Conservation (phyloP, 2,113 vertebrate genomes). For the Dermatemys mawii region DNA sequence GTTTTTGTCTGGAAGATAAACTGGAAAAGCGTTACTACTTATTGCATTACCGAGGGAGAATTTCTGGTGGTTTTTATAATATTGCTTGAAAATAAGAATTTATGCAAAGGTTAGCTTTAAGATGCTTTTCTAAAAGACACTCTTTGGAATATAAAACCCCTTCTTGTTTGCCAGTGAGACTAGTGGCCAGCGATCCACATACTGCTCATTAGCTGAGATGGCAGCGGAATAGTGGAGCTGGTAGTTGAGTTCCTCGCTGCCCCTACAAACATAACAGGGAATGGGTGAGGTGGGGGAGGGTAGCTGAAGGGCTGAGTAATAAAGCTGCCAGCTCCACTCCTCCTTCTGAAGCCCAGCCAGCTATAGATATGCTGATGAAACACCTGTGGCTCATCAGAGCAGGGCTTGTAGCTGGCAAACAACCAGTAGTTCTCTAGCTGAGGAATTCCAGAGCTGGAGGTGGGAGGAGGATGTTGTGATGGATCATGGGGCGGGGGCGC, state of each 20-base stretch:
- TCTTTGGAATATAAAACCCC: neutral
- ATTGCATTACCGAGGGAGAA: neutral
- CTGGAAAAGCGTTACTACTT: slow-evolving; percentile 21
- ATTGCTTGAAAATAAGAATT: neutral
- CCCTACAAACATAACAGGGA: neutral
- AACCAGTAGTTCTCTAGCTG: neutral
- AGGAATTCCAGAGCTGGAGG: neutral
- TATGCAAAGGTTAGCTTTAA: neutral
- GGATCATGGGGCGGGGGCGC: neutral
- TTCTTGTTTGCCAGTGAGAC: slow-evolving; percentile 37
- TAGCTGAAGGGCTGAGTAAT: neutral
- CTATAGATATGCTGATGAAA: neutral
- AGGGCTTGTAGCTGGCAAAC: neutral
- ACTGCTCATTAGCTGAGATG: slow-evolving; percentile 49
- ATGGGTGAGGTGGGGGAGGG: neutral
- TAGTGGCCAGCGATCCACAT: neutral
- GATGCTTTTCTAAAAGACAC: slow-evolving; percentile 39
- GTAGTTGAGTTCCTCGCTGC: neutral
- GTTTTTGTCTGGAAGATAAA: neutral
- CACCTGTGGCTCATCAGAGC: slow-evolving; percentile 58
- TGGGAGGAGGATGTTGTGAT: neutral
- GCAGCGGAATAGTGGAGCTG: neutral
- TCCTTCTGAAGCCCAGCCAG: neutral
- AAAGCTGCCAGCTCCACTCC: slow-evolving; percentile 10
- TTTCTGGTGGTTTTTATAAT: neutral